phyloP scores from a whole-genome alignment of 2,888 invertebrate species.

The Eupithecia inturbata region DNA sequence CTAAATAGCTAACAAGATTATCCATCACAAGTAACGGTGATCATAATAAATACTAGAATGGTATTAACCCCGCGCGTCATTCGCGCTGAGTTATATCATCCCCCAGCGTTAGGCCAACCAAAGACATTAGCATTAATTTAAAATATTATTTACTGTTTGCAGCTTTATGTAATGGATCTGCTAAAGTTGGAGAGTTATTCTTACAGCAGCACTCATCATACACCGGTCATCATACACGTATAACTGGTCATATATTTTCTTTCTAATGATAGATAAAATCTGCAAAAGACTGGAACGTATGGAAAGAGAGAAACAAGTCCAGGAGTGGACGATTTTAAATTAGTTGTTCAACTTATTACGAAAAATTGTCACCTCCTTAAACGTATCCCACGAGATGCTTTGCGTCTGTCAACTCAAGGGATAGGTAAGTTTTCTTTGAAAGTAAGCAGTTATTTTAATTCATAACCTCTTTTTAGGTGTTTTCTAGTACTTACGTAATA shows the following conservation, averaged over 20 bases:
- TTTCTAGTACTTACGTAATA: too few species aligned
- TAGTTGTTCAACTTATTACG: not conserved
- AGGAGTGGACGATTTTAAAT: too few species aligned
- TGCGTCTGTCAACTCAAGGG: not conserved
- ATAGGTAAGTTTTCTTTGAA: not conserved
- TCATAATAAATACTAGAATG: slow-evolving; percentile 75
- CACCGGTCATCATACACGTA: too few species aligned
- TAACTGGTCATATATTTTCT: too few species aligned
- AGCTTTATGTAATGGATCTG: slow-evolving; percentile 58
- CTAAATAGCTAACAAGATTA: slow-evolving; percentile 8
- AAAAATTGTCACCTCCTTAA: not conserved
- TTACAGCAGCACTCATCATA: not conserved
- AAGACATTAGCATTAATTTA: slow-evolving; percentile 83
- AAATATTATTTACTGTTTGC: slow-evolving; percentile 83
- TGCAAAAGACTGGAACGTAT: not conserved
- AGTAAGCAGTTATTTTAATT: not conserved
- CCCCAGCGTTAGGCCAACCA: slow-evolving; percentile 75
- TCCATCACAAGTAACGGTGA: slow-evolving; percentile 68
- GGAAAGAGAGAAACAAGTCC: too few species aligned
- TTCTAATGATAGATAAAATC: too few species aligned
- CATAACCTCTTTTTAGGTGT: too few species aligned
- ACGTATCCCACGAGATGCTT: not conserved
- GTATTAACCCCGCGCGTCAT: slow-evolving; percentile 68
- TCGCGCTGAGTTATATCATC: slow-evolving; percentile 75
- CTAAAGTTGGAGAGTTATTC: slow-evolving; percentile 49